Evolutionary conservation across 2,113 vertebrate species (phyloP).

Genomic region (Coracopsis vasa): DNA sequence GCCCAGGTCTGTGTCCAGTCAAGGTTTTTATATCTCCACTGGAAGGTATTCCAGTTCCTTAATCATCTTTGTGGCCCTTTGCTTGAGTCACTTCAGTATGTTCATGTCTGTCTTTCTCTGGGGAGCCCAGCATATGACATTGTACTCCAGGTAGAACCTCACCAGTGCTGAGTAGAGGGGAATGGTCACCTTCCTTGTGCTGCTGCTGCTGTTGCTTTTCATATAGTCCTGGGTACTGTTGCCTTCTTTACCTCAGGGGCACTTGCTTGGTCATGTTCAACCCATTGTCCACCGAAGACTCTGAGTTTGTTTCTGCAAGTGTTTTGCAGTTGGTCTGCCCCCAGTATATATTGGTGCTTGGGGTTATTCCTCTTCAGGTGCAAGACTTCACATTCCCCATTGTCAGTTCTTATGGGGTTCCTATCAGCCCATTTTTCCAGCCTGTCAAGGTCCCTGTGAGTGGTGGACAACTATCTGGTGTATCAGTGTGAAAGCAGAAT

Average conservation of each 20-base stretch:
- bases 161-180: not conserved
- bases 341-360: not conserved
- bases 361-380: not conserved
- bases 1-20: not conserved
- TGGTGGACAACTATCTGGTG: not conserved
- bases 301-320: not conserved
- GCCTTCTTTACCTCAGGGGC: not conserved
- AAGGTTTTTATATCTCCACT: not conserved
- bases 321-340: fast-evolving
- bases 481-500: not conserved
- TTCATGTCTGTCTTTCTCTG: not conserved
- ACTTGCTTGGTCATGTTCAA: fast-evolving
- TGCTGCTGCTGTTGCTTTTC: not conserved
- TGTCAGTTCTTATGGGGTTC: not conserved
- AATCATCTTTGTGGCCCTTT: not conserved
- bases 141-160: not conserved
- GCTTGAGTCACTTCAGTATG: not conserved
- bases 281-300: not conserved
- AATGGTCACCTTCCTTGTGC: not conserved
- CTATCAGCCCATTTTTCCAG: not conserved
- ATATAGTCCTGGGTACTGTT: not conserved
- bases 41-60: not conserved
- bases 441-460: not conserved
- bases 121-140: not conserved
- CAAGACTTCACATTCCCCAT: not conserved